Conservation (phyloP, 2,888 invertebrate genomes). For the Caenorhabditis panamensis region DNA sequence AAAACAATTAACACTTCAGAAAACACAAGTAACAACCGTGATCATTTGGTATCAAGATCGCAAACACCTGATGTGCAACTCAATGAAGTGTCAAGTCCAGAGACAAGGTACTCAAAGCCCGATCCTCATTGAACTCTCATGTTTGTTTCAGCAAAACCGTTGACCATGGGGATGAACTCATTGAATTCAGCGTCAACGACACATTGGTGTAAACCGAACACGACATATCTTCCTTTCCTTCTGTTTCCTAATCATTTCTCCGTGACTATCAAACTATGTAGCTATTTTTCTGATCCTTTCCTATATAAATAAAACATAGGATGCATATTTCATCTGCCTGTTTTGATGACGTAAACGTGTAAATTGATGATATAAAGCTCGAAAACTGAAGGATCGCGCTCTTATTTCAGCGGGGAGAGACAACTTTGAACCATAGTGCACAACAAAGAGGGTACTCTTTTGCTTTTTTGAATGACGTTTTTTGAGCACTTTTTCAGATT, state of each 20-base stretch:
- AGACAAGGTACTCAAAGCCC: slow-evolving; percentile 18
- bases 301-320: slow-evolving; percentile 44
- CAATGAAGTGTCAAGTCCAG: slow-evolving; percentile 48
- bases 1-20: slow-evolving; percentile 20
- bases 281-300: slow-evolving; percentile 39
- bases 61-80: slow-evolving; percentile 48
- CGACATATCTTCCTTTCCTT: slow-evolving; percentile 14
- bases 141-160: slow-evolving; percentile 34
- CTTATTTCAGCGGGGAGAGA: slow-evolving; percentile 23
- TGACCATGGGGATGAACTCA: slow-evolving; percentile 35
- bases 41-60: slow-evolving; percentile 20
- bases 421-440: slow-evolving; percentile 24
- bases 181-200: slow-evolving; percentile 55
- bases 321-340: slow-evolving; percentile 47
- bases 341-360: slow-evolving; percentile 50
- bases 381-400: slow-evolving; percentile 39
- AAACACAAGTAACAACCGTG: slow-evolving; percentile 24
- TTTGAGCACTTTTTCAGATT: not conserved
- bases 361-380: slow-evolving; percentile 54
- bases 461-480: slow-evolving; percentile 3
- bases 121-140: not conserved
- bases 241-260: not conserved
- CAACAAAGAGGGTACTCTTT: no score
- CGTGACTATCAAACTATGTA: slow-evolving; percentile 16
- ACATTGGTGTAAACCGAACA: slow-evolving; percentile 30